Evolutionary conservation across 2,797 vertebrate genomes (phyloP).

Genomic region (Helicolenus hilgendorfi): DNA sequence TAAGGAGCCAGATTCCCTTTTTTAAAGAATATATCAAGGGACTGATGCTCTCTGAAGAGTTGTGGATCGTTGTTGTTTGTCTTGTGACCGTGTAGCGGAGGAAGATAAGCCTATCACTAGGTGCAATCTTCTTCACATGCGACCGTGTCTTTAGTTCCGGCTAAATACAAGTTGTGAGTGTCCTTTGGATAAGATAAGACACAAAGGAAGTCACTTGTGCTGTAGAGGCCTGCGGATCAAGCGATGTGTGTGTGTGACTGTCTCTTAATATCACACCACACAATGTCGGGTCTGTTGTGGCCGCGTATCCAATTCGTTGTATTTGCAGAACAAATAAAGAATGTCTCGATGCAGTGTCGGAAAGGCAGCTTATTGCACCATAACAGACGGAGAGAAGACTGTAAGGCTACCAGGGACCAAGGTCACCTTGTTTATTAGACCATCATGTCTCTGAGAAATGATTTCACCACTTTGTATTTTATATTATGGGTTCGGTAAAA

Average conservation of each 20-base stretch:
- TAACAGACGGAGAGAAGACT: slow-evolving; percentile 24
- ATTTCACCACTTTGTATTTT: slow-evolving; percentile 10
- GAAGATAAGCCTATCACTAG: slow-evolving; percentile 60
- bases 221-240: slow-evolving; percentile 76
- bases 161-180: slow-evolving; percentile 85
- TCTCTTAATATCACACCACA: slow-evolving; percentile 74
- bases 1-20: background rate
- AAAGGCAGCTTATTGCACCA: slow-evolving; percentile 28
- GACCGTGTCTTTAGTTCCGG: slow-evolving; percentile 68
- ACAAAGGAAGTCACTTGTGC: slow-evolving; percentile 82
- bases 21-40: slow-evolving; percentile 16
- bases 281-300: slow-evolving; percentile 68
- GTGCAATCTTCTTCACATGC: slow-evolving; percentile 71
- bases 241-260: slow-evolving; percentile 77
- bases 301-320: slow-evolving; percentile 46
- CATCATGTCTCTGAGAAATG: background rate
- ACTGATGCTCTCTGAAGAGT: slow-evolving; percentile 42
- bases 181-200: slow-evolving; percentile 74
- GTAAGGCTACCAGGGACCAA: background rate
- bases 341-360: slow-evolving; percentile 45
- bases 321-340: slow-evolving; percentile 70
- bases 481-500: background rate
- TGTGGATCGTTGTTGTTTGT: slow-evolving; percentile 48
- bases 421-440: slow-evolving; percentile 45
- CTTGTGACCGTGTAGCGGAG: slow-evolving; percentile 36